A percentile compares a stretch with the other conserved stretches of the same genome.
Conservation (phyloP, 2,888 invertebrate species). For the Lochmaea crataegi region DNA sequence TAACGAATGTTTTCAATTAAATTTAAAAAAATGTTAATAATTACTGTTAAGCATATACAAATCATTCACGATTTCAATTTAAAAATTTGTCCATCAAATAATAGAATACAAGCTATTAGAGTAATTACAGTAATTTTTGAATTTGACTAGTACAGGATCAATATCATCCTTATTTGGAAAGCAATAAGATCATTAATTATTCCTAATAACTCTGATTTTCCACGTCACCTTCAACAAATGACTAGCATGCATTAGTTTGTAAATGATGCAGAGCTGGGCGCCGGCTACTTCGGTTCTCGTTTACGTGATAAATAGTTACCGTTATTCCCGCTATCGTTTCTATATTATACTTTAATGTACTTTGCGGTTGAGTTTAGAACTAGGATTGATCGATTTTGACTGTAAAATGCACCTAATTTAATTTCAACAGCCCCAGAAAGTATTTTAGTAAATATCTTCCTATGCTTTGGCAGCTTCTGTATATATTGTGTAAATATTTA, state of each 20-base stretch:
- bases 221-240: slow-evolving; percentile 39
- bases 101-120: slow-evolving; percentile 24
- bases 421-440: background rate
- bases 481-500: no score
- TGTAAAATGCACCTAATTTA: background rate
- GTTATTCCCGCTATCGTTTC: background rate
- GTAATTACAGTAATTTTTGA: slow-evolving; percentile 29
- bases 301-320: slow-evolving; percentile 1
- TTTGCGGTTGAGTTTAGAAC: background rate
- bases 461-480: background rate
- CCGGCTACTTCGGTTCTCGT: background rate
- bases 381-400: background rate
- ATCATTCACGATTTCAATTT: slow-evolving; percentile 31
- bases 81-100: slow-evolving; percentile 25
- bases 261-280: slow-evolving; percentile 31
- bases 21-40: slow-evolving; percentile 1
- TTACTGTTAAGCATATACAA: slow-evolving; percentile 21
- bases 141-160: slow-evolving; percentile 26
- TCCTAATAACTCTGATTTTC: slow-evolving; percentile 37
- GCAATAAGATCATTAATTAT: slow-evolving; percentile 37
- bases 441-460: background rate
- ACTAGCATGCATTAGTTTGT: slow-evolving; percentile 38
- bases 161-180: slow-evolving; percentile 35
- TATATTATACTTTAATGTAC: background rate
- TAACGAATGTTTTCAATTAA: background rate